Evolutionary conservation across 2,888 invertebrate genomes (phyloP).

Genomic region (Acronicta psi): DNA sequence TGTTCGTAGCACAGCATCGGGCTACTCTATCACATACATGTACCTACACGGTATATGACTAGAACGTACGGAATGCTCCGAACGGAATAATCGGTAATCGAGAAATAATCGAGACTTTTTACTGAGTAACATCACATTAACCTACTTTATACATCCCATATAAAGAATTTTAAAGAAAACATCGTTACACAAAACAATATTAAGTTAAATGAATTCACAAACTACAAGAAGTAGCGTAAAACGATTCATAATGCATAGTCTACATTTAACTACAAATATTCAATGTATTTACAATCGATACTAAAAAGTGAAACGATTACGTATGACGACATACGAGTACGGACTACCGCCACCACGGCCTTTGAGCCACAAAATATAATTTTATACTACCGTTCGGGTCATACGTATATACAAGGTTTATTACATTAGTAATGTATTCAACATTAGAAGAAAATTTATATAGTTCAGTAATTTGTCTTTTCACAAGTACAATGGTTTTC

Average conservation of each 20-base stretch:
- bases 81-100: constrained; percentile 64
- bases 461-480: constrained; percentile 74
- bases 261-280: constrained; percentile 73
- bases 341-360: constrained; percentile 71
- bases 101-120: constrained; percentile 48
- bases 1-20: constrained; percentile 73
- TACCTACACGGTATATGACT: constrained; percentile 79
- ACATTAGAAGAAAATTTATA: constrained; percentile 80
- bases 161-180: constrained; percentile 60
- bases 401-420: constrained; percentile 88
- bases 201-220: constrained; percentile 61
- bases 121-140: constrained; percentile 67
- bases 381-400: constrained; percentile 78
- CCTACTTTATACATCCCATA: constrained; percentile 87
- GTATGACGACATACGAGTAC: constrained; percentile 79
- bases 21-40: constrained; percentile 78
- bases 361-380: constrained; percentile 82
- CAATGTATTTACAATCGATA: constrained; percentile 85
- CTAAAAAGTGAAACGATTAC: constrained; percentile 79
- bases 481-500: constrained; percentile 59
- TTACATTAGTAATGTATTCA: constrained; percentile 81
- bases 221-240: constrained; percentile 68
- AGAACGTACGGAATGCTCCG: constrained; percentile 77
- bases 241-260: constrained; percentile 74
- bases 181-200: constrained; percentile 60